Evolutionary conservation across 2,797 vertebrate species (phyloP), one percentile per base, ranked within the genome.

Genomic region (Galagoides demidoff): DNA sequence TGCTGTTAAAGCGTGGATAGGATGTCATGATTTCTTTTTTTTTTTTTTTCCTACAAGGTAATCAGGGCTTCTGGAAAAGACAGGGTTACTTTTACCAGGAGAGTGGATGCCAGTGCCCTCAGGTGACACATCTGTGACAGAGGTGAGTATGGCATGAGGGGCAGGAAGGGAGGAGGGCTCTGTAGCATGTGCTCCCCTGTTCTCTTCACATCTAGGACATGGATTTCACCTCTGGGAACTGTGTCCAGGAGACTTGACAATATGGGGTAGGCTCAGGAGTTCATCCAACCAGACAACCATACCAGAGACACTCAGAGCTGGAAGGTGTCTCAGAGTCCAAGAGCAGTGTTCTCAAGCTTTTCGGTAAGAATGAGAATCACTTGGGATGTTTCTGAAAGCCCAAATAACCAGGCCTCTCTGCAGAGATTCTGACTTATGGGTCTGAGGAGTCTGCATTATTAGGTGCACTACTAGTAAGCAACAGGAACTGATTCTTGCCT

Each of bases 41-140:
- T 34, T 7, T 29, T 20, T n/a, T 61, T 29, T 20, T n/a, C 55
- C 39, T 52, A 19, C 14, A 31, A 16, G 31, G 22, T n/a, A 81
- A 19, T 92, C 64, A 61, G 86, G 81, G 1, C 7, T 95, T n/a
- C 64, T 61, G 22, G 34, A 76, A 95, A 92, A 95, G 39, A 20
- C 5, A 81, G 13, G 39, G 29, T 86, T 57, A 49, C 25, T 71
- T 63, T 81, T 57, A 27, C 29, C 20, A 61, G 59, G 39, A 89
- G 9, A 82, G 77, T 49, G 22, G 2, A 19, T 52, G 37, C 57
- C 23, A n/a, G 63, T 12, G 57, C 25, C 23, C n/a, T 34, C 19
- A 3, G 73, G n/a, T 25, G 45, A 73, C 74, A 73, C 25, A 29
- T 22, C 6, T 43, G 1, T 2, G 17, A 29, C 10, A 34, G 43